Evolutionary conservation across 2,888 invertebrate genomes (phyloP).

Genomic region (Calameuta pallipes): DNA sequence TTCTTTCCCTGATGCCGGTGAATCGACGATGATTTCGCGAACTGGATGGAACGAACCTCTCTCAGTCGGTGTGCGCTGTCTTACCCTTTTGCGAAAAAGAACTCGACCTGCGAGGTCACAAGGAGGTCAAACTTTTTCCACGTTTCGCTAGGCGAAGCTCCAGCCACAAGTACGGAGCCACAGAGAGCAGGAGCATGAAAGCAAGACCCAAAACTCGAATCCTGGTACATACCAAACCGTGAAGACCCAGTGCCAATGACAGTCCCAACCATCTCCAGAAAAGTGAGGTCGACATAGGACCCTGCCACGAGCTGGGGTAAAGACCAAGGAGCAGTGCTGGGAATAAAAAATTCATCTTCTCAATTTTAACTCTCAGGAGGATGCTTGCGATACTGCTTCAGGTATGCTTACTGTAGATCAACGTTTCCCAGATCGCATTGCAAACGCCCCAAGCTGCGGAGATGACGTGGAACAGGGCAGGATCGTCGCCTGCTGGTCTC

Average conservation of each 20-base stretch:
- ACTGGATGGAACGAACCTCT: conserved; percentile 59
- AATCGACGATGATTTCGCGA: conserved; percentile 25
- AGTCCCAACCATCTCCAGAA: conserved; percentile 72
- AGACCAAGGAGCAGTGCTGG: conserved; percentile 59
- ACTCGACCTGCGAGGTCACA: conserved; percentile 65
- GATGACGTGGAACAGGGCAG: conserved; percentile 84
- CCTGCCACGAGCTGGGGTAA: conserved; percentile 65
- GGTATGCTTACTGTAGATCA: conserved; percentile 62
- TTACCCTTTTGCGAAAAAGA: conserved; percentile 30
- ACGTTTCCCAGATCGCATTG: conserved; percentile 86
- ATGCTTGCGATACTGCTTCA: neutral
- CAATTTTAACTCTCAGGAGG: neutral
- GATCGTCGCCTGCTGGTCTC: conserved; percentile 84
- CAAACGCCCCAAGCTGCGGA: conserved; percentile 90
- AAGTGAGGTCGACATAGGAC: conserved; percentile 64
- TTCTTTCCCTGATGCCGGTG: conserved; percentile 19
- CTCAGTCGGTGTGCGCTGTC: conserved; percentile 55
- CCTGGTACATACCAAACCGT: conserved; percentile 70
- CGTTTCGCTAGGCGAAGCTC: conserved; percentile 67
- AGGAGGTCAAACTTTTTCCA: conserved; percentile 67
- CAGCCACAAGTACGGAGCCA: conserved; percentile 70
- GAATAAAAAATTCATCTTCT: conserved; percentile 16
- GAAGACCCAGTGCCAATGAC: conserved; percentile 71
- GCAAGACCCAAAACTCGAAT: conserved; percentile 67
- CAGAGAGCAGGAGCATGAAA: conserved; percentile 67